These are phyloP conservation scores for Willisornis vidua DNA, from an alignment of 2,113 vertebrate species.

Conservation along the genomic window DNA sequence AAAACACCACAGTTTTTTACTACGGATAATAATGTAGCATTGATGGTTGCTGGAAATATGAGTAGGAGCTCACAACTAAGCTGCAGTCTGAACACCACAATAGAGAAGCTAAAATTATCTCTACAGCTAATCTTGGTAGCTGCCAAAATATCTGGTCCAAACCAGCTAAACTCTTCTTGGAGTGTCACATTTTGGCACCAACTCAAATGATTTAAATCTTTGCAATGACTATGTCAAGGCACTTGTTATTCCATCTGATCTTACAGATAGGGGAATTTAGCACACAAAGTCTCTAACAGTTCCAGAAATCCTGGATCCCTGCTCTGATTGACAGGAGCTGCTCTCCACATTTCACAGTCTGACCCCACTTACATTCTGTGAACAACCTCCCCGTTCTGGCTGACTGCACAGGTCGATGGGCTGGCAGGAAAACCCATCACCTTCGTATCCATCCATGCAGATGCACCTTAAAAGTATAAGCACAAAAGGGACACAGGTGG, in stretches of 20 bases:
- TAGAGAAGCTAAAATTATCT: not conserved
- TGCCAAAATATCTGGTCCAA: not conserved
- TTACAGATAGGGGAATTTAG: not conserved
- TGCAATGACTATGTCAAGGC: not conserved
- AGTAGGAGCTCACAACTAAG: not conserved
- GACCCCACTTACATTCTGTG: slow-evolving; percentile 83
- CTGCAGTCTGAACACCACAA: not conserved
- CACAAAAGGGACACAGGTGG: not conserved
- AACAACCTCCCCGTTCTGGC: slow-evolving; percentile 82
- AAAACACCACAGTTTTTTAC: not conserved
- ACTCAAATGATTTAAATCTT: not conserved
- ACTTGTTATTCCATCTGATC: not conserved
- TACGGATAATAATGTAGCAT: not conserved
- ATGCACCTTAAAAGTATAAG: slow-evolving; percentile 67
- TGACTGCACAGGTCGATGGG: slow-evolving; percentile 81
- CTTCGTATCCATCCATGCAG: slow-evolving; percentile 81
- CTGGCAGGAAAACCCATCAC: slow-evolving; percentile 88
- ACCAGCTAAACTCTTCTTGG: not conserved
- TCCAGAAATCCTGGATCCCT: not conserved
- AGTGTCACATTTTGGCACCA: not conserved
- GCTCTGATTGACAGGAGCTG: not conserved
- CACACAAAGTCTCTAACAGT: not conserved
- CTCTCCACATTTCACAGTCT: rapidly evolving
- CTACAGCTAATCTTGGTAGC: not conserved
- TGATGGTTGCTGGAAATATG: not conserved